Percentiles rank a stretch among this genome's conserved stretches.
Conservation (phyloP, 2,113 vertebrate species). For the Emydocephalus ijimae region DNA sequence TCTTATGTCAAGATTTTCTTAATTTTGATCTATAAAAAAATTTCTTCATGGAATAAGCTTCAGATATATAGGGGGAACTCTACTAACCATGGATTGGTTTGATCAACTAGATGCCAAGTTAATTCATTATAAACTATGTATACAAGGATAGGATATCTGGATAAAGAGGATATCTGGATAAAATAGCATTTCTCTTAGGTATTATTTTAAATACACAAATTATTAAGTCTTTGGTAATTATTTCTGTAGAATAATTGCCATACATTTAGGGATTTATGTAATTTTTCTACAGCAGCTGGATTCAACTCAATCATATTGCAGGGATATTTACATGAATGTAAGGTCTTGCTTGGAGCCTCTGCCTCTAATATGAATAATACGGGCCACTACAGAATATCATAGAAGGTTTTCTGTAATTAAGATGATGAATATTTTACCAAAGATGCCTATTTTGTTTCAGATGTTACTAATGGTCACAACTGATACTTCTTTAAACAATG, state of each 20-base stretch:
- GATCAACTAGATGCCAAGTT: not conserved
- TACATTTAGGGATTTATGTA: not conserved
- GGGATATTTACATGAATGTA: not conserved
- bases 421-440: not conserved
- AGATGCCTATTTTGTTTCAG: not conserved
- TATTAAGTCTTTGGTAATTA: not conserved
- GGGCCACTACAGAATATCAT: not conserved
- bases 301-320: not conserved
- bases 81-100: not conserved
- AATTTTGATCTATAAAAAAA: not conserved
- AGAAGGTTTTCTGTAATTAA: not conserved
- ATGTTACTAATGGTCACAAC: not conserved
- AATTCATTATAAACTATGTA: not conserved
- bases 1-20: not conserved
- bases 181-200: too few relatives aligned
- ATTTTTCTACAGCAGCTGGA: not conserved
- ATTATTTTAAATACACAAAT: not conserved
- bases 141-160: not conserved
- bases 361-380: not conserved
- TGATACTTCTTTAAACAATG: not conserved
- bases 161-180: not conserved
- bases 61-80: not conserved
- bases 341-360: not conserved
- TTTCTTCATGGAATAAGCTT: not conserved
- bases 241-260: not conserved